Conservation (phyloP, 2,797 vertebrate genomes). For the Artibeus lituratus region DNA sequence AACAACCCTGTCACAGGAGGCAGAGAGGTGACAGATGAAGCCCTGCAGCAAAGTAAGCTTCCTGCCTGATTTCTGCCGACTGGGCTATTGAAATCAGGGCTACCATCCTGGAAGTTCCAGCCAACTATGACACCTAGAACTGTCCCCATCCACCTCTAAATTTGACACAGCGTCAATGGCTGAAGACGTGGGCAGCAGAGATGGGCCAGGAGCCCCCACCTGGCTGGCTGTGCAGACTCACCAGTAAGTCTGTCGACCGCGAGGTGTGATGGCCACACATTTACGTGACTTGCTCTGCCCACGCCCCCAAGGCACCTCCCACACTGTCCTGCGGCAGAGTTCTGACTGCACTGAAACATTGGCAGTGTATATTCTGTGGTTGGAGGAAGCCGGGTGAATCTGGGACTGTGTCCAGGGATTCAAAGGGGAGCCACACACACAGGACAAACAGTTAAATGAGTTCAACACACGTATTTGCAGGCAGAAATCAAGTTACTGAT, state of each 20-base stretch:
- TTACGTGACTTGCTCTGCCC: rapidly evolving
- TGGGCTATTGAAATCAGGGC: rapidly evolving
- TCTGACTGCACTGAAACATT: neutral
- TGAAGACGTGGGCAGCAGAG: neutral
- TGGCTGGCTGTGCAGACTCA: too few relatives aligned
- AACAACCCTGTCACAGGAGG: neutral
- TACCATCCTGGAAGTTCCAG: neutral
- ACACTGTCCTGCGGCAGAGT: neutral
- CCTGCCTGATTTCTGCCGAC: rapidly evolving
- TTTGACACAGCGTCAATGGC: neutral
- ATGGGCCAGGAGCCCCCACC: neutral
- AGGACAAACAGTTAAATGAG: neutral
- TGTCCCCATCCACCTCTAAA: neutral
- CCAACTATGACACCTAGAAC: neutral
- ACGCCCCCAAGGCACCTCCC: too few relatives aligned
- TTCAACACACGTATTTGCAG: neutral
- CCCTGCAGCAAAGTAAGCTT: neutral
- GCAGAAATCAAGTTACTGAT: neutral
- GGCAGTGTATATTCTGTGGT: neutral
- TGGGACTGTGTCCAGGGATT: neutral
- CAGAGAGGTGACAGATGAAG: neutral
- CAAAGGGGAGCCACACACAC: neutral
- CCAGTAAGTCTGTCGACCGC: rapidly evolving
- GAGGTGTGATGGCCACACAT: rapidly evolving
- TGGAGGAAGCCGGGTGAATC: neutral